Conservation (phyloP, 2,888 invertebrate genomes). For the Mylabris sibirica region DNA sequence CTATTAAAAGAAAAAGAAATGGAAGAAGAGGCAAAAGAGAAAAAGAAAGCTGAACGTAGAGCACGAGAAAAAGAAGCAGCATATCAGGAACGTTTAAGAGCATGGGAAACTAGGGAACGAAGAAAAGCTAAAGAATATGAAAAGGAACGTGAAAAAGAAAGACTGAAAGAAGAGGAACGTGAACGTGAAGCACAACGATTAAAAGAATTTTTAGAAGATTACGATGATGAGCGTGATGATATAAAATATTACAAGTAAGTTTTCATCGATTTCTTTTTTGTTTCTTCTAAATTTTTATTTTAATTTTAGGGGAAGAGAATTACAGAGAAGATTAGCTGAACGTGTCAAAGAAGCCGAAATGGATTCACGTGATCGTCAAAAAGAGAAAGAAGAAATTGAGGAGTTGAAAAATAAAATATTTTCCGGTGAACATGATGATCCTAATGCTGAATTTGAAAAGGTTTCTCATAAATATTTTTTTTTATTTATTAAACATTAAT, state of each 20-base stretch:
- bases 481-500: too few relatives aligned
- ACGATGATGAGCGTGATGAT: slow-evolving; percentile 98
- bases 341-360: slow-evolving; percentile 92
- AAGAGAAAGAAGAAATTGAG: slow-evolving; percentile 88
- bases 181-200: slow-evolving; percentile 91
- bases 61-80: slow-evolving; percentile 94
- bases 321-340: slow-evolving; percentile 89
- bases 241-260: slow-evolving; percentile 95
- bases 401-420: slow-evolving; percentile 82
- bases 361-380: slow-evolving; percentile 88
- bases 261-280: neutral
- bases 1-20: slow-evolving; percentile 80
- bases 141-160: slow-evolving; percentile 85
- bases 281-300: slow-evolving; percentile 18
- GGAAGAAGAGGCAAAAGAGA: slow-evolving; percentile 91
- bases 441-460: slow-evolving; percentile 70
- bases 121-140: slow-evolving; percentile 91
- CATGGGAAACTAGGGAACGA: slow-evolving; percentile 90
- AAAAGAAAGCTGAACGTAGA: slow-evolving; percentile 88
- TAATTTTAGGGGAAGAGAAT: slow-evolving; percentile 75
- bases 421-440: slow-evolving; percentile 71
- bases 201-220: slow-evolving; percentile 98
- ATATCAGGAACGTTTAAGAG: slow-evolving; percentile 85
- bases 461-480: too few relatives aligned
- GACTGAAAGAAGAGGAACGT: slow-evolving; percentile 84